A percentile compares a stretch with the other conserved stretches of the same genome.
Conservation (phyloP, 2,888 invertebrate genomes). For the Lycia hirtaria region DNA sequence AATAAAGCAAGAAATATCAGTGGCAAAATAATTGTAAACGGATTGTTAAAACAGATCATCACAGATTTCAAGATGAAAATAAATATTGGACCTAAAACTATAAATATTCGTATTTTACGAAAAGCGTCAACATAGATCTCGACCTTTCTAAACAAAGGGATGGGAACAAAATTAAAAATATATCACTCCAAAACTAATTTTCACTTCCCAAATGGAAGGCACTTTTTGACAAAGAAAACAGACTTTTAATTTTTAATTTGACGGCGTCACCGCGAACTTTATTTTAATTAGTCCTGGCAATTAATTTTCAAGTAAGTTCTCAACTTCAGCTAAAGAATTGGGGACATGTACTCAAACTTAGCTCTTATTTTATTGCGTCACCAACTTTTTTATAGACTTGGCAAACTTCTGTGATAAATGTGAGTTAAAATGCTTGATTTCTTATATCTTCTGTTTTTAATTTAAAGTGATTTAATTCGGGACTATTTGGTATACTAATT, state of each 20-base stretch:
- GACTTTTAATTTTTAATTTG: slow-evolving; percentile 28
- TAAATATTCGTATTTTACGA: not conserved
- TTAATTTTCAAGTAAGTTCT: slow-evolving; percentile 36
- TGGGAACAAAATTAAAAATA: slow-evolving; percentile 11
- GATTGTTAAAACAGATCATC: too few relatives aligned
- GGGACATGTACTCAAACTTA: slow-evolving; percentile 1
- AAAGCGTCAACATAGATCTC: not conserved
- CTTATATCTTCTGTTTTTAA: too few relatives aligned
- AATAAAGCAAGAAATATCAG: too few relatives aligned
- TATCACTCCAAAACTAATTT: slow-evolving; percentile 15
- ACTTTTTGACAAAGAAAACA: slow-evolving; percentile 18
- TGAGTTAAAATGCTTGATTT: slow-evolving; percentile 7
- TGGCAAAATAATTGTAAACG: too few relatives aligned
- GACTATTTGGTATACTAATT: too few relatives aligned
- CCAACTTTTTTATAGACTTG: slow-evolving; percentile 3
- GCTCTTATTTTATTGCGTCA: slow-evolving; percentile 10
- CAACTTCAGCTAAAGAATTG: slow-evolving; percentile 9
- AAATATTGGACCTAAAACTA: not conserved
- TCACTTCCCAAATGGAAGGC: not conserved
- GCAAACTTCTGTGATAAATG: slow-evolving; percentile 9
- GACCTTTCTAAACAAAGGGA: not conserved
- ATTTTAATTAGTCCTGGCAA: slow-evolving; percentile 40
- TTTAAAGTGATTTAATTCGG: too few relatives aligned
- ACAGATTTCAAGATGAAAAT: too few relatives aligned
- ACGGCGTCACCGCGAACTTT: slow-evolving; percentile 29